Base-by-base conservation (phyloP, 2,113 vertebrate species). In the Megaceryle maxima region DNA sequence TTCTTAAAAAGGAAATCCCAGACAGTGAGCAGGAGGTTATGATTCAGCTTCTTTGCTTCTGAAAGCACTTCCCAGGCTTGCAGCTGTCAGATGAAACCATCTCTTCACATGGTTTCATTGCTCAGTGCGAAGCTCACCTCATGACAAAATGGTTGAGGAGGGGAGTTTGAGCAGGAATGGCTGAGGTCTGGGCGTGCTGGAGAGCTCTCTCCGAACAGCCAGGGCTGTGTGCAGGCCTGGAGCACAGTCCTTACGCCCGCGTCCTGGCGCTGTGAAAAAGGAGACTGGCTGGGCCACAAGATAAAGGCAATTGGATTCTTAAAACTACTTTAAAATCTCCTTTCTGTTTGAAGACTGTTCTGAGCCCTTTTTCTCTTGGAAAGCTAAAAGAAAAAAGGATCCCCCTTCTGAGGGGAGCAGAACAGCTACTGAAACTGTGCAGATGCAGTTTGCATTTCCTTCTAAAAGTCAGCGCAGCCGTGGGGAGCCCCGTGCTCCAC, bases 191-290 rank as follows among this genome's bases (percentile, higher is more conserved):
- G 28, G 50, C 1, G 2, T 44, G 50, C 33, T 13, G 22, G 7
- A 25, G 41, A 51, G 62, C 50, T 60, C n/a, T 41, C 13, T 24
- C 6, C 2, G 2, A 28, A 13, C 14, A 41, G 16, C 29, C 48
- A 14, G 48, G 50, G 67, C 46, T 83, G 84, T 26, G 2, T 2
- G 4, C 26, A 55, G 5, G 4, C 51, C 8, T 5, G 3, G 51
- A 67, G 46, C n/a, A 9, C 1, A 1, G 22, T 9, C 31, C 63
- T 20, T 10, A 4, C 3, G 0, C 17, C 53, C 55, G 43, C 51
- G n/a, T 48, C 73, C 50, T 31, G 12, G 22, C 16, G 35, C 50
- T 39, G 35, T 17, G 73, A 4, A 13, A 16, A 48, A 51, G 60
- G 43, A 68, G 28, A 1, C 10, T 25, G 74, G 10, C 57, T 56